Conservation (phyloP, 2,797 vertebrate genomes). For the Potorous gilbertii region DNA sequence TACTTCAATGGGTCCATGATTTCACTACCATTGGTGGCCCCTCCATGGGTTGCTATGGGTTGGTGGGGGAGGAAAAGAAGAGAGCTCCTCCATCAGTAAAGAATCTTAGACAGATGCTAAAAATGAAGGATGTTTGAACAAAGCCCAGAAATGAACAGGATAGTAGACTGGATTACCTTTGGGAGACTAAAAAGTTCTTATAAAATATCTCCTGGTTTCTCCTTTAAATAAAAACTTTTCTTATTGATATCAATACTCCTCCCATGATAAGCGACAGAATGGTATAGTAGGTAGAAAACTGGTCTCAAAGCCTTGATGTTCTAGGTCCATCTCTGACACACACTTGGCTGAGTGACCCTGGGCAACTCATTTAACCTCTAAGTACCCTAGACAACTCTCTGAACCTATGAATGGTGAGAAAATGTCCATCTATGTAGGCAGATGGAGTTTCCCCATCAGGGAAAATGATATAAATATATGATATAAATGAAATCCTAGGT, state of each 20-base stretch:
- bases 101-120: background rate
- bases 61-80: background rate
- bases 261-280: background rate
- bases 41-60: background rate
- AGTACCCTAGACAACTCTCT: background rate
- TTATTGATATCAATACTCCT: background rate
- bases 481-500: background rate
- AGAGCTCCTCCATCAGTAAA: background rate
- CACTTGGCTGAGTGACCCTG: slow-evolving; percentile 32
- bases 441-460: background rate
- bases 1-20: background rate
- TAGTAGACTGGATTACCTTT: background rate
- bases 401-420: background rate
- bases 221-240: background rate
- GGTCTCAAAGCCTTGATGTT: slow-evolving; percentile 56
- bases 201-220: background rate
- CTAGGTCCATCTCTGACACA: slow-evolving; percentile 10
- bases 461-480: background rate
- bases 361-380: background rate
- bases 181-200: background rate
- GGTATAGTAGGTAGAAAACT: slow-evolving; percentile 42
- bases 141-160: background rate
- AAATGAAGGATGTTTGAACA: background rate
- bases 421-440: background rate
- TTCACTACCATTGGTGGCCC: background rate